phyloP scores from a whole-genome alignment of 2,888 invertebrate species.

The Esperia sulphurella region DNA sequence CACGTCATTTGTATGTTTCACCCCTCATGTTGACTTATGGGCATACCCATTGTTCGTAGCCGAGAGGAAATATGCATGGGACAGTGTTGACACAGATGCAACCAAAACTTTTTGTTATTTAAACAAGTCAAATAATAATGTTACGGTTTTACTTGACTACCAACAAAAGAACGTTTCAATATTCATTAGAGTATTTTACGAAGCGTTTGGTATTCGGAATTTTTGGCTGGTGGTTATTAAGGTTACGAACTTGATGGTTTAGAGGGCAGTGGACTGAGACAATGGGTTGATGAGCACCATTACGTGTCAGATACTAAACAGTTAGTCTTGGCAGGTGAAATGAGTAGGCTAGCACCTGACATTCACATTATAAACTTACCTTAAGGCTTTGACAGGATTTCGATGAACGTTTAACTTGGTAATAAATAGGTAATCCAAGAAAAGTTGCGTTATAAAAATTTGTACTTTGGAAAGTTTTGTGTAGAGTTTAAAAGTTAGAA shows the following conservation, averaged over 20 bases:
- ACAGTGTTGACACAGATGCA: conserved; percentile 58
- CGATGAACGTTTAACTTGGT: too few species aligned
- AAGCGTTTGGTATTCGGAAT: conserved; percentile 48
- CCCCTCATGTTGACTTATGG: neutral
- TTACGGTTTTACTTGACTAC: conserved; percentile 30
- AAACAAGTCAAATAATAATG: conserved; percentile 53
- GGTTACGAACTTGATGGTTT: neutral
- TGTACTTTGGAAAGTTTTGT: too few species aligned
- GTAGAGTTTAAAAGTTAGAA: too few species aligned
- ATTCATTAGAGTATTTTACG: conserved; percentile 41
- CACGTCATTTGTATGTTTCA: conserved; percentile 1
- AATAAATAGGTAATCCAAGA: too few species aligned
- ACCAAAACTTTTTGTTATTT: conserved; percentile 29
- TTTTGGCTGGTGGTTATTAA: conserved; percentile 18
- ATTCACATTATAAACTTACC: too few species aligned
- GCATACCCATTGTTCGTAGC: neutral
- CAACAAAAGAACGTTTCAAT: conserved; percentile 35
- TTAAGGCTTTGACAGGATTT: too few species aligned
- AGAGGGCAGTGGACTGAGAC: neutral
- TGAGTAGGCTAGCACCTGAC: too few species aligned
- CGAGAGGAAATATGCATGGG: conserved; percentile 1
- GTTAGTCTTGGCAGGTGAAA: too few species aligned
- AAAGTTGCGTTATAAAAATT: too few species aligned
- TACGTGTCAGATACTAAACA: too few species aligned
- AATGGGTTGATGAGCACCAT: neutral